A percentile compares a stretch with the other conserved stretches of the same genome.
These are phyloP conservation scores for Apis mellifera DNA, from an alignment of 1,140 invertebrate species.

Conservation along the genomic window DNA sequence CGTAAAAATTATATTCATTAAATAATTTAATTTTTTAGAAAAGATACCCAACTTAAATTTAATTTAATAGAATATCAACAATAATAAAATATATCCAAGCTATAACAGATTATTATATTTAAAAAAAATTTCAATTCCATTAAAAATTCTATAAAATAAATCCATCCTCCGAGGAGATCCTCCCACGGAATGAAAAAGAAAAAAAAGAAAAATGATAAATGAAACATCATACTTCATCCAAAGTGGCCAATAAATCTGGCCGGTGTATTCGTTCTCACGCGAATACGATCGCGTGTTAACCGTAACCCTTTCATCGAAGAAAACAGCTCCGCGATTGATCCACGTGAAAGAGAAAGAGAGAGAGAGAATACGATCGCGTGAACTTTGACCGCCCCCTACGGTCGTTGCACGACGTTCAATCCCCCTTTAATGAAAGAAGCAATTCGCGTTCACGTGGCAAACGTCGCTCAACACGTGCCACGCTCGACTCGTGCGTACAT, in stretches of 20 bases:
- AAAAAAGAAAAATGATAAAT: neutral
- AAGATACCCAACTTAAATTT: too few species aligned
- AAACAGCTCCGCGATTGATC: neutral
- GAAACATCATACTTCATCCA: neutral
- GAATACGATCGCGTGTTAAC: neutral
- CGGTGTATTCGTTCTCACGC: constrained; percentile 7
- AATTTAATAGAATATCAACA: too few species aligned
- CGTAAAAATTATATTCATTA: too few species aligned
- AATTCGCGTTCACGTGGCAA: neutral
- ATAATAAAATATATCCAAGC: too few species aligned
- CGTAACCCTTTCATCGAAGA: neutral
- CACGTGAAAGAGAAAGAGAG: too few species aligned
- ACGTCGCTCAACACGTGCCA: constrained; percentile 30
- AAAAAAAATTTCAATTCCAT: too few species aligned
- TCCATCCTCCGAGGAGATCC: too few species aligned
- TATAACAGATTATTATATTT: too few species aligned
- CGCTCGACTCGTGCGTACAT: too few species aligned
- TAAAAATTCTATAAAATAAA: too few species aligned
- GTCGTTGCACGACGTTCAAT: constrained; percentile 33
- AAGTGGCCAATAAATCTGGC: neutral
- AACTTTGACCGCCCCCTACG: constrained; percentile 47
- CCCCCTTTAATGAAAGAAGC: neutral
- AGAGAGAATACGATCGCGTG: neutral
- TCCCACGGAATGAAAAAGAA: too few species aligned
- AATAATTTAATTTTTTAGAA: too few species aligned